A percentile compares a stretch with the other conserved stretches of the same genome.
These are phyloP conservation scores for Drosophila burlai DNA, from an alignment of 1,140 invertebrate species.

Conservation along the genomic window DNA sequence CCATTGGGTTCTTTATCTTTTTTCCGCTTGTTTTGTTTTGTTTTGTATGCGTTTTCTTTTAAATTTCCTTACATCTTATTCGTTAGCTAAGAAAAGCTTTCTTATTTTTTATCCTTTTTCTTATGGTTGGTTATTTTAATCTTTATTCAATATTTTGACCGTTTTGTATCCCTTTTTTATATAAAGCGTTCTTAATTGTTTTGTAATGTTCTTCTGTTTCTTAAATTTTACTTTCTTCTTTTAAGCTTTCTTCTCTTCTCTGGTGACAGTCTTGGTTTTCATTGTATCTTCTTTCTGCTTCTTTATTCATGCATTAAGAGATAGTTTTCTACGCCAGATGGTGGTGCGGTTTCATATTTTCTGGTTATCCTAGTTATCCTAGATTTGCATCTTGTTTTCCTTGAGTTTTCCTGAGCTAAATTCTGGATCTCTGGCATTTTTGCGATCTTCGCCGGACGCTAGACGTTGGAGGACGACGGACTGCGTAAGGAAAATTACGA, in stretches of 20 bases:
- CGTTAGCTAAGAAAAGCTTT: background rate
- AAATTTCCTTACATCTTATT: background rate
- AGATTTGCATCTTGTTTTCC: too few species aligned
- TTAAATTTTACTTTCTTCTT: background rate
- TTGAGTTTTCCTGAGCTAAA: background rate
- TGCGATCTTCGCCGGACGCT: conserved; percentile 23
- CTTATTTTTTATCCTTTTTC: too few species aligned
- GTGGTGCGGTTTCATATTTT: background rate
- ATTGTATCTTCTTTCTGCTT: too few species aligned
- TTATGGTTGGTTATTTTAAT: background rate
- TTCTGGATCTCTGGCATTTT: background rate
- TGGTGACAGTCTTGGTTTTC: too few species aligned
- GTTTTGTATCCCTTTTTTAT: background rate
- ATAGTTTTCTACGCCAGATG: background rate
- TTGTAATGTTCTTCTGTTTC: background rate
- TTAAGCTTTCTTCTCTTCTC: background rate
- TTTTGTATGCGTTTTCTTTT: background rate
- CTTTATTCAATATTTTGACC: too few species aligned
- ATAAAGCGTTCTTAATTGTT: background rate
- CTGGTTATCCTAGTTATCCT: background rate
- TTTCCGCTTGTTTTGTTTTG: background rate
- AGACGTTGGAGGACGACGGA: conserved; percentile 27
- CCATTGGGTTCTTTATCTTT: background rate
- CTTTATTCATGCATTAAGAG: background rate
- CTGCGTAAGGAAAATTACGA: conserved; percentile 29